A percentile compares a stretch with the other conserved stretches of the same genome.
phyloP scores from a whole-genome alignment of 2,113 vertebrate genomes.

The Thamnaconus septentrionalis region DNA sequence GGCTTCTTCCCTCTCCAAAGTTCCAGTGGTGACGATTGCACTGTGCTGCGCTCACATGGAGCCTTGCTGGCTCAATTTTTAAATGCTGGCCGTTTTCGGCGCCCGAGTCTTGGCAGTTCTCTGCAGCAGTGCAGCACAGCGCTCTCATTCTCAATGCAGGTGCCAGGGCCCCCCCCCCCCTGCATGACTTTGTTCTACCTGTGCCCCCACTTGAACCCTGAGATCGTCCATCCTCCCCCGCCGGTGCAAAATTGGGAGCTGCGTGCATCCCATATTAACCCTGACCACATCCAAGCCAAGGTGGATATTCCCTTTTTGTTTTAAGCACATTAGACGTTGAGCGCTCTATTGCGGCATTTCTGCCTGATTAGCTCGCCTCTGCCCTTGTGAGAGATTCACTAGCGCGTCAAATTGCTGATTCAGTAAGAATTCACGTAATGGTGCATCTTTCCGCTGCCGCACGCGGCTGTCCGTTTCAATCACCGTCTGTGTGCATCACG shows the following conservation, averaged over 20 bases:
- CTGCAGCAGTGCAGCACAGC: constrained; percentile 66
- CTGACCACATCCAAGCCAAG: constrained; percentile 2
- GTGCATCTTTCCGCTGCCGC: constrained; percentile 4
- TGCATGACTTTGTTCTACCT: constrained; percentile 42
- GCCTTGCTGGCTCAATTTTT: constrained; percentile 32
- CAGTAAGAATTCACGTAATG: constrained; percentile 22
- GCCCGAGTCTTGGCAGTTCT: constrained; percentile 41
- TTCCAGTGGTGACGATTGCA: constrained; percentile 29
- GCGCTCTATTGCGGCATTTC: constrained; percentile 20
- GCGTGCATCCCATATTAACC: constrained; percentile 26
- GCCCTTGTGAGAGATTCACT: constrained; percentile 12
- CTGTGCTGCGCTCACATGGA: constrained; percentile 11
- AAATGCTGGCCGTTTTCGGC: constrained; percentile 31
- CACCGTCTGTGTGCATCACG: constrained; percentile 9
- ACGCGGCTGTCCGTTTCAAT: constrained; percentile 18
- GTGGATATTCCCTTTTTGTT: constrained; percentile 11
- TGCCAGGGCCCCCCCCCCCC: not conserved
- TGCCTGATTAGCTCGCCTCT: constrained; percentile 4
- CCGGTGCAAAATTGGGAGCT: constrained; percentile 16
- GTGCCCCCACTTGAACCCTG: constrained; percentile 35
- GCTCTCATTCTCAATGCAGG: constrained; percentile 56
- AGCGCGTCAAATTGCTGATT: constrained; percentile 33
- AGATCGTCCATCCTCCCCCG: constrained; percentile 20
- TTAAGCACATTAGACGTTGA: constrained; percentile 1
- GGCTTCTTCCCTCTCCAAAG: constrained; percentile 3